Conservation (phyloP, 2,888 invertebrate species). For the Caenorhabditis sp. region DNA sequence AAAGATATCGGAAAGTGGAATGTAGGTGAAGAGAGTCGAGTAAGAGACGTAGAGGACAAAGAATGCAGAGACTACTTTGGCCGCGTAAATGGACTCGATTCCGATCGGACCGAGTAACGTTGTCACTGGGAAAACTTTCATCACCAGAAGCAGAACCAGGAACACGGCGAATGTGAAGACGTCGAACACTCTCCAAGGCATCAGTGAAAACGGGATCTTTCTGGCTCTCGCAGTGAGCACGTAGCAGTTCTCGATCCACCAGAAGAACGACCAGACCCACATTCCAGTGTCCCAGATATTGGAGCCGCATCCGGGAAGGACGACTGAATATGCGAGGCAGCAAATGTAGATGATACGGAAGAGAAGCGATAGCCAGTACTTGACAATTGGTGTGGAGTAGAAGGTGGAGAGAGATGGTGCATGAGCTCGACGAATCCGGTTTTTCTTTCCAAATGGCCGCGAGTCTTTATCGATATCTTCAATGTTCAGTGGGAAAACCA, state of each 20-base stretch:
- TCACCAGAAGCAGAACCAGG: slow-evolving; percentile 68
- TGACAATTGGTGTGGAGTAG: slow-evolving; percentile 84
- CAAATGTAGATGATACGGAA: slow-evolving; percentile 78
- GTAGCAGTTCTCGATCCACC: slow-evolving; percentile 76
- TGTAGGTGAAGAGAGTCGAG: slow-evolving; percentile 84
- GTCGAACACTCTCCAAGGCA: slow-evolving; percentile 76
- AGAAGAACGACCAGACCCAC: slow-evolving; percentile 82
- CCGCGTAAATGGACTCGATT: slow-evolving; percentile 68
- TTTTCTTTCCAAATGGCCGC: slow-evolving; percentile 52
- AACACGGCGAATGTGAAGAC: slow-evolving; percentile 66
- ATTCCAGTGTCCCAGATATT: slow-evolving; percentile 83
- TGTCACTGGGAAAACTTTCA: slow-evolving; percentile 67
- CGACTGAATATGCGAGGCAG: slow-evolving; percentile 75
- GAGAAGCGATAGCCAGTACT: slow-evolving; percentile 84
- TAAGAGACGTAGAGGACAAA: slow-evolving; percentile 85
- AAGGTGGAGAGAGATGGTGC: slow-evolving; percentile 80
- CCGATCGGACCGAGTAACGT: slow-evolving; percentile 40
- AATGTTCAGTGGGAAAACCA: slow-evolving; percentile 70
- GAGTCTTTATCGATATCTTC: slow-evolving; percentile 66
- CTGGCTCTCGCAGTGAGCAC: slow-evolving; percentile 66
- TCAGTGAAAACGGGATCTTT: slow-evolving; percentile 64
- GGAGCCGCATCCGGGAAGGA: slow-evolving; percentile 84
- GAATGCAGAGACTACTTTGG: slow-evolving; percentile 74
- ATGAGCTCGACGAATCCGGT: slow-evolving; percentile 64
- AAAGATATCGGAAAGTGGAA: slow-evolving; percentile 83